Evolutionary conservation across 2,888 invertebrate species (phyloP), one percentile per base, ranked within the genome.

Genomic region (Euproctis similis): DNA sequence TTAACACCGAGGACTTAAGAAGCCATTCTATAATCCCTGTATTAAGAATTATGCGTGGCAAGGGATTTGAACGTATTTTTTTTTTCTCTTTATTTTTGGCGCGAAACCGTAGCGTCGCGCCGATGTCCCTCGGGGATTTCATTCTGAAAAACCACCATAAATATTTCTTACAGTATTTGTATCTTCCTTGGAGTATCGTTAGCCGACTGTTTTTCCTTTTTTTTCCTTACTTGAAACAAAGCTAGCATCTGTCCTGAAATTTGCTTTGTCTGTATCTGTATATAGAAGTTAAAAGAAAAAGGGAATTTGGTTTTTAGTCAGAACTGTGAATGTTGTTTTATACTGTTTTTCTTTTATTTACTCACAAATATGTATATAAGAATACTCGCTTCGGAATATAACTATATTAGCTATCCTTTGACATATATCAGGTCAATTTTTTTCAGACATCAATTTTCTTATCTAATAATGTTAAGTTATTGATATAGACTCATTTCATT

Each of bases 101-200:
- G 63, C 62, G 64, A 65, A 52, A 53, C 63, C 64, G 69, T 64
- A 71, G 52, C 59, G 58, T 60, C n/a, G n/a, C n/a, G n/a, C 63
- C 65, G 60, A 59, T 57, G 53, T 69, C 78, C 75, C 64, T 53
- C 40, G n/a, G 71, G 78, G 80, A 77, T 77, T 78, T 68, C 61
- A 69, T 69, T 71, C 64, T 70, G 74, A 81, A 82, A 81, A 82
- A 78, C 81, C 80, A 72, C 81, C 81, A 82, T 82, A 82, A 82
- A 82, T 82, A 81, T 82, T 80, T 81, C 80, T 81, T 77, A 76
- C 69, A 75, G 76, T 78, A 73, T 82, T 82, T 82, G 82, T 82
- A 77, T 77, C 77, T 75, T 76, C 80, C 81, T 76, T 60, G 69
- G 81, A 76, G 81, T 71, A 78, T 80, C 80, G 78, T 82, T 78